Evolutionary conservation across 1,140 invertebrate species (phyloP), one percentile per base, ranked within the genome.

Genomic region (Nasonia vitripennis): DNA sequence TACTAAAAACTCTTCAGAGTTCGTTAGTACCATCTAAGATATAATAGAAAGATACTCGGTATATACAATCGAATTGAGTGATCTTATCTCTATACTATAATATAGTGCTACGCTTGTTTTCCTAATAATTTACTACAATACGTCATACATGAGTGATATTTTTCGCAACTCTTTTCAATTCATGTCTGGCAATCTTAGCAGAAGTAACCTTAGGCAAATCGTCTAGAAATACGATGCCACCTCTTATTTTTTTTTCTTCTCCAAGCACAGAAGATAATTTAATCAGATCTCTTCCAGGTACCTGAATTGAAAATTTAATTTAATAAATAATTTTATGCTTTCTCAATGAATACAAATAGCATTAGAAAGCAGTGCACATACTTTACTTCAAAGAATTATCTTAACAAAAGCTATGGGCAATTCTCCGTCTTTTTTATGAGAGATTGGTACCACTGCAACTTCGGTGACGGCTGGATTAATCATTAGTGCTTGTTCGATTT

Each of bases 131-230:
- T 45, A 1, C 9, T 45, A 9, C 1, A 45, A 9, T 45, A 45
- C 41, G 41, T 1, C 9, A 45, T 45, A 0, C 41, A 10, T 45
- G 41, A 45, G 41, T 45, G 10, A 11, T 79, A 51, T 78, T 86
- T 87, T 88, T 88, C 14, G 89, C 86, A 48, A 91, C 85, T 85
- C 92, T 84, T 85, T 89, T 91, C 6, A 92, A 86, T 62, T 92
- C 89, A 23, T 88, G 91, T 86, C 95, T 92, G 48, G 95, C 90
- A 55, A 96, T 93, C 92, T 96, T 96, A 0, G 95, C 95, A 5
- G 94, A 94, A 0, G 94, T 88, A 34, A 95, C 95, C 88, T 94
- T 92, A 0, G 95, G 95, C 87, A 96, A 94, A 85, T 90, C 88
- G 68, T 95, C 91, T 2, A 95, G 80, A 88, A 95, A 95, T 88